Percentiles rank a stretch among this genome's conserved stretches.
Evolutionary conservation across 1,140 invertebrate genomes (phyloP).

Genomic region (Penaeus vannamei): DNA sequence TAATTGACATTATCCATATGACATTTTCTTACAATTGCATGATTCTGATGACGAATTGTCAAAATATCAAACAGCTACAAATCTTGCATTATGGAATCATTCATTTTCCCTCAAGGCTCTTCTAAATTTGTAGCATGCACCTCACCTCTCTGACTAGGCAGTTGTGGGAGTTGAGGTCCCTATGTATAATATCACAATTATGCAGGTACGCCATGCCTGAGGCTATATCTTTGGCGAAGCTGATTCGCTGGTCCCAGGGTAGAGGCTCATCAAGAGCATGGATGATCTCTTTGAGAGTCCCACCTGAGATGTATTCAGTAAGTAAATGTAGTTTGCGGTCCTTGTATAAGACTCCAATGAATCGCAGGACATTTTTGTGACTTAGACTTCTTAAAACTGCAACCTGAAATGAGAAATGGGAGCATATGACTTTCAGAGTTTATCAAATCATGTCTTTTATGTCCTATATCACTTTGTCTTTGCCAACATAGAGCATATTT

Average conservation of each 20-base stretch:
- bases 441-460: not conserved
- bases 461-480: no score
- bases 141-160: conserved; percentile 88
- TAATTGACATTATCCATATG: no score
- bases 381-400: conserved; percentile 89
- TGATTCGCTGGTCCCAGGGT: conserved; percentile 86
- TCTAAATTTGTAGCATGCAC: not conserved
- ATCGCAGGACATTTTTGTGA: conserved; percentile 91
- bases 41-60: no score
- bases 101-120: not conserved
- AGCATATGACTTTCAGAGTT: not conserved
- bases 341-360: conserved; percentile 94
- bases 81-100: not conserved
- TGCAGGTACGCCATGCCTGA: conserved; percentile 95
- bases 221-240: conserved; percentile 91
- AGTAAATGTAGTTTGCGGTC: conserved; percentile 92
- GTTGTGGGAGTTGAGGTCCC: conserved; percentile 97
- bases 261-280: conserved; percentile 81
- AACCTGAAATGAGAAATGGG: conserved; percentile 76
- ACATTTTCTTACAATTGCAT: no score
- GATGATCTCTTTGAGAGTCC: conserved; percentile 88
- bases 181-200: conserved; percentile 93
- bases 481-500: not conserved
- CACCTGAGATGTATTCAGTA: conserved; percentile 92
- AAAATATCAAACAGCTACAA: no score